A percentile compares a stretch with the other conserved stretches of the same genome.
Evolutionary conservation across 2,113 vertebrate genomes (phyloP).

Genomic region (Gobiocypris rarus): DNA sequence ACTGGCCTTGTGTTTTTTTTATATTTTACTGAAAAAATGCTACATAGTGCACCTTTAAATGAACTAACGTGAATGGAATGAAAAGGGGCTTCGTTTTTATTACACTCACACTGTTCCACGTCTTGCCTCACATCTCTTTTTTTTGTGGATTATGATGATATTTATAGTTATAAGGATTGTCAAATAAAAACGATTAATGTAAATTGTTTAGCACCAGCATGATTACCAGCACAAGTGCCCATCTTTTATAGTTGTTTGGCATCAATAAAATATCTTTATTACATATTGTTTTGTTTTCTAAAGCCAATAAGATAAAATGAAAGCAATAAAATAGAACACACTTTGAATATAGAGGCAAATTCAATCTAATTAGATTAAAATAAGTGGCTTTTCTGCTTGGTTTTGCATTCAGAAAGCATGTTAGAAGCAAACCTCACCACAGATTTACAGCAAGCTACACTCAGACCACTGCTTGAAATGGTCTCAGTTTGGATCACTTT

Average conservation of each 20-base stretch:
- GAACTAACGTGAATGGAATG: neutral
- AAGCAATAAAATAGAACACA: neutral
- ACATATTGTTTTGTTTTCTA: neutral
- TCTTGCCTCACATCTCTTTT: neutral
- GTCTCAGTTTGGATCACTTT: neutral
- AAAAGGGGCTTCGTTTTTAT: neutral
- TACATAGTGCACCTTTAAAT: no score
- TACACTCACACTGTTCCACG: neutral
- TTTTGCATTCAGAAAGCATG: neutral
- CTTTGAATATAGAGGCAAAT: neutral
- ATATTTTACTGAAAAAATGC: no score
- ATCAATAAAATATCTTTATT: neutral
- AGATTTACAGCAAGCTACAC: neutral
- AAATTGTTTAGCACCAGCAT: neutral
- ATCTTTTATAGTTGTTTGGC: neutral
- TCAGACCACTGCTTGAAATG: neutral
- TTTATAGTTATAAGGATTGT: neutral
- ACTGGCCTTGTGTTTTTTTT: no score
- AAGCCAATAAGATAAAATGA: neutral
- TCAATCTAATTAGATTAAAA: neutral
- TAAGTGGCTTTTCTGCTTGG: neutral
- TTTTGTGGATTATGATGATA: neutral
- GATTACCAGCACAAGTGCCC: neutral
- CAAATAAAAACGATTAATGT: neutral
- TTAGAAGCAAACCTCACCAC: neutral